Conservation (phyloP, 2,888 invertebrate genomes). For the Pachliopta kotzebuea region DNA sequence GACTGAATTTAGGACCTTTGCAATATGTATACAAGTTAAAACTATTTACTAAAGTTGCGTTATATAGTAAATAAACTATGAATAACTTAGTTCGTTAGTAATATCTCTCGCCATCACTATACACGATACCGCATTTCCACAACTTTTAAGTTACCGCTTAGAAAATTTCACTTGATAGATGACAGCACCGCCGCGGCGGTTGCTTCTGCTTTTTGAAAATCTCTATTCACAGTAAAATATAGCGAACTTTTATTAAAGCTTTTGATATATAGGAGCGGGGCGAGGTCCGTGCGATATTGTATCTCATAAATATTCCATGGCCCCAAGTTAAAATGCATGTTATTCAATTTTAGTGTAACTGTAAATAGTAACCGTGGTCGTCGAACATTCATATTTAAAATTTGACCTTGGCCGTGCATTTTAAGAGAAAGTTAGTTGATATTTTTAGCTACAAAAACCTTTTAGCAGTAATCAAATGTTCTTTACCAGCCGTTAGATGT, state of each 20-base stretch:
- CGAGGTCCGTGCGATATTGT: constrained; percentile 19
- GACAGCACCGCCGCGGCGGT: constrained; percentile 8
- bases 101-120: background rate
- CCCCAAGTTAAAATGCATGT: constrained; percentile 20
- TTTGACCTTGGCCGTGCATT: no score
- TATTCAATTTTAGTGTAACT: constrained; percentile 21
- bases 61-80: no score
- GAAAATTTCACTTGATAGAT: constrained; percentile 17
- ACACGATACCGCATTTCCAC: background rate
- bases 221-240: constrained; percentile 29
- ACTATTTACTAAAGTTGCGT: no score
- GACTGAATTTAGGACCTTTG: no score
- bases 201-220: constrained; percentile 21
- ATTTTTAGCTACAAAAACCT: no score
- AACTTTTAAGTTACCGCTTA: background rate
- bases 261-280: constrained; percentile 26
- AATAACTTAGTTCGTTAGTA: no score
- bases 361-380: background rate
- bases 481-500: no score
- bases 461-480: no score
- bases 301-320: constrained; percentile 29
- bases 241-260: constrained; percentile 28
- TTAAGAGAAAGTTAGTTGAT: no score
- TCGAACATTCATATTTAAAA: no score
- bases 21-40: no score